Percentiles rank a stretch among this genome's conserved stretches.
Evolutionary conservation across 1,140 invertebrate species (phyloP).

Genomic region (Rhagoletis zephyria): DNA sequence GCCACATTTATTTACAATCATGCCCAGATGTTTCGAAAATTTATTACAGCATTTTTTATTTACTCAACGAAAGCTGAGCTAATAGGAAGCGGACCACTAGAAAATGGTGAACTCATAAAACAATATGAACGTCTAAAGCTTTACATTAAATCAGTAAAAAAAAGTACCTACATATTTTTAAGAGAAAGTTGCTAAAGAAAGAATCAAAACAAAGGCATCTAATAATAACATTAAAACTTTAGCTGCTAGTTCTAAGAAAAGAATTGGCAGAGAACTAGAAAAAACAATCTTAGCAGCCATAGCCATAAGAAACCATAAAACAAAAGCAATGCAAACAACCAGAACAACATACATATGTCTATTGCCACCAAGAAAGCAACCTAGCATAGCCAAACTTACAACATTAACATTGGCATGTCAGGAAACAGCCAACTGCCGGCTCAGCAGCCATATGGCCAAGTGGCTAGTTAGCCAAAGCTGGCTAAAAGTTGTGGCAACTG

Average conservation of each 20-base stretch:
- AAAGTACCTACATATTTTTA: background rate
- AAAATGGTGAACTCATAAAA: background rate
- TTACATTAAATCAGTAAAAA: background rate
- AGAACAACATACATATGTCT: background rate
- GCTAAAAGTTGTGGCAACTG: conserved; percentile 27
- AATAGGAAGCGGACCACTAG: background rate
- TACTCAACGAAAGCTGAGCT: conserved; percentile 12
- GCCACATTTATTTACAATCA: conserved; percentile 18
- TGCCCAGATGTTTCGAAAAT: conserved; percentile 36
- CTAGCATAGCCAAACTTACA: background rate
- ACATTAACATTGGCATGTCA: conserved; percentile 46
- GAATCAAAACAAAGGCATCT: background rate
- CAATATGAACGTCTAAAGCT: background rate
- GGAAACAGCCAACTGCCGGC: background rate
- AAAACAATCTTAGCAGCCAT: background rate
- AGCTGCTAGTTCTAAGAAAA: background rate
- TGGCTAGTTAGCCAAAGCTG: background rate
- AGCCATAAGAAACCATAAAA: background rate
- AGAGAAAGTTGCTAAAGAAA: background rate
- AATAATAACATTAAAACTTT: background rate
- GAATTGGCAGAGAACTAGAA: background rate
- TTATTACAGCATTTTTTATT: conserved; percentile 21
- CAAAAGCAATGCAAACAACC: background rate
- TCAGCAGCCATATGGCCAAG: conserved; percentile 5
- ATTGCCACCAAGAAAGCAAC: background rate